Evolutionary conservation across 2,888 invertebrate genomes (phyloP).

Genomic region (Cerceris rybyensis): DNA sequence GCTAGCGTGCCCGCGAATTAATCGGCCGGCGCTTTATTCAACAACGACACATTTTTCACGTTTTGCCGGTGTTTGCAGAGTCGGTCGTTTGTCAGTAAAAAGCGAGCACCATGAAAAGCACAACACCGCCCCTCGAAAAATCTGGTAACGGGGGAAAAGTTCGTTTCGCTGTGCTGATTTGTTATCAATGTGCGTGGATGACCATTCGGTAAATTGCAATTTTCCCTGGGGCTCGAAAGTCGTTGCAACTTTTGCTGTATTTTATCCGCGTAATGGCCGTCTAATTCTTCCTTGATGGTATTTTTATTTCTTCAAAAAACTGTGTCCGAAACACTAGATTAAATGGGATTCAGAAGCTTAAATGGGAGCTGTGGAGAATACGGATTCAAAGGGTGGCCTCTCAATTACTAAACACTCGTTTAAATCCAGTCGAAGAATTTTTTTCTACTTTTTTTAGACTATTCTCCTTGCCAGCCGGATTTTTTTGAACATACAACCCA

Average conservation of each 20-base stretch:
- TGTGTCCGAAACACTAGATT: too few relatives aligned
- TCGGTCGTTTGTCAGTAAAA: conserved; percentile 1
- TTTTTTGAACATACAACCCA: too few relatives aligned
- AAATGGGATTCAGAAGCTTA: too few relatives aligned
- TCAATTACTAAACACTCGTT: too few relatives aligned
- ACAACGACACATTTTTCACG: background rate
- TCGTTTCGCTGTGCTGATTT: conserved; percentile 17
- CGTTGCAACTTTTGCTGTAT: background rate
- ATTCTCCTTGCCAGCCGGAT: too few relatives aligned
- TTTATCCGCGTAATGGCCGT: conserved; percentile 17
- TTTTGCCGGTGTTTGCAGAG: background rate
- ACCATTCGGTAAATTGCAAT: conserved; percentile 4
- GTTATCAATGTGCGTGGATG: conserved; percentile 4
- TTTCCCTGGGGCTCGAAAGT: background rate
- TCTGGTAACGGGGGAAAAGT: conserved; percentile 5
- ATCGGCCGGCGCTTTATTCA: background rate
- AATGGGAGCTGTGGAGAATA: too few relatives aligned
- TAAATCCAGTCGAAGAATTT: too few relatives aligned
- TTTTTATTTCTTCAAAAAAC: too few relatives aligned
- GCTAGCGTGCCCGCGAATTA: background rate
- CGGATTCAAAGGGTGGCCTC: too few relatives aligned
- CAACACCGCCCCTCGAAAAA: background rate
- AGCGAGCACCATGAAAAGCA: background rate
- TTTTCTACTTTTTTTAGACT: too few relatives aligned
- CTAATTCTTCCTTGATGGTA: background rate